phyloP scores from a whole-genome alignment of 2,113 vertebrate genomes.

The Phyllopteryx taeniolatus region DNA sequence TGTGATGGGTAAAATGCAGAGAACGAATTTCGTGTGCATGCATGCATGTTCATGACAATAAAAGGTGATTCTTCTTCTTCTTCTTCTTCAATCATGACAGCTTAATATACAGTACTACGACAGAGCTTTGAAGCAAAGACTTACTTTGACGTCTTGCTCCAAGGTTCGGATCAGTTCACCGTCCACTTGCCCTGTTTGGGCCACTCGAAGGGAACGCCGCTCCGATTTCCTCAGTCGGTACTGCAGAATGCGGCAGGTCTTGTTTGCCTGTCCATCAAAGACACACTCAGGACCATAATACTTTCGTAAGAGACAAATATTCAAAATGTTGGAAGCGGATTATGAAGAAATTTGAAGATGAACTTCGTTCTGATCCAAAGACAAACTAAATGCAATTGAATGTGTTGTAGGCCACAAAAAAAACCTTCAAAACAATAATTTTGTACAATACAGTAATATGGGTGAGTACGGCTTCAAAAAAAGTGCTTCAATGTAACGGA shows the following conservation, averaged over 20 bases:
- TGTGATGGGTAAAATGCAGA: too few species aligned
- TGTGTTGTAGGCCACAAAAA: neutral
- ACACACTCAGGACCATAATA: neutral
- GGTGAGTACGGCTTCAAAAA: too few species aligned
- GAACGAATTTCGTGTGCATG: too few species aligned
- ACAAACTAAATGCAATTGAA: neutral
- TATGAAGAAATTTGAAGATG: neutral
- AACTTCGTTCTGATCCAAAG: neutral
- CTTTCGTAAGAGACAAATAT: neutral
- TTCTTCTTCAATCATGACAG: too few species aligned
- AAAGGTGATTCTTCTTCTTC: too few species aligned
- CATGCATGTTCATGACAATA: too few species aligned
- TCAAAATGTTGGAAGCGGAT: neutral
- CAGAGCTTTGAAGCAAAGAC: slow-evolving; percentile 7
- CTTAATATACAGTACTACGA: neutral
- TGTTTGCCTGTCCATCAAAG: slow-evolving; percentile 77
- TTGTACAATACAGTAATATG: too few species aligned
- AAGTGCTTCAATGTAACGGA: too few species aligned
- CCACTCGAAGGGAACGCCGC: slow-evolving; percentile 90
- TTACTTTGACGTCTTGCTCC: slow-evolving; percentile 96
- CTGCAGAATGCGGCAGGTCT: slow-evolving; percentile 97
- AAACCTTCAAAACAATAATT: too few species aligned
- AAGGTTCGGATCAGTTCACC: slow-evolving; percentile 90
- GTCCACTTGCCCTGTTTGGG: slow-evolving; percentile 93
- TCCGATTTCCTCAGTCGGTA: slow-evolving; percentile 95